Base-by-base conservation (phyloP, 1,140 invertebrate genomes). In the Caenorhabditis briggsae region DNA sequence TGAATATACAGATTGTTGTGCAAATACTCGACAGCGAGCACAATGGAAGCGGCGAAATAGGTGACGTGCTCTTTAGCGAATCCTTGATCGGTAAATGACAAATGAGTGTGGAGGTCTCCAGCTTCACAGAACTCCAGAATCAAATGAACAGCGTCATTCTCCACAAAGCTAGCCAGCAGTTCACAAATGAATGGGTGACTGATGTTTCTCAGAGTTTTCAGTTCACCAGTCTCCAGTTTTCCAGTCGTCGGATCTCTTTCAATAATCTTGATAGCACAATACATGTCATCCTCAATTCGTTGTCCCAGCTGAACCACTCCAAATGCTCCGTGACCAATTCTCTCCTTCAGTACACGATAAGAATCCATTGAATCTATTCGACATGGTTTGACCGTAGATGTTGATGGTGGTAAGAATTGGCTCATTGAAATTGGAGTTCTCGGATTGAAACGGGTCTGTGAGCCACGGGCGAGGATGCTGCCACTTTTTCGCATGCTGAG, bases 41-140 rank as follows among this genome's bases (percentile, higher is more conserved):
- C 46, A 25, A 78, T 78, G 3, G 70, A 50, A 11, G 70, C 43
- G n/a, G 70, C 70, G 46, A 78, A 78, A n/a, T n/a, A 78, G 2
- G 20, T 50, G 46, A 78, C 20, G 5, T 78, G 46, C 9, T 78
- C 3, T 25, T 23, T 50, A 18, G 43, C 41, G 46, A 78, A 78
- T 78, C 70, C 70, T 23, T 78, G 43, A 12, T 16, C 18, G 23
- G 70, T 78, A 11, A n/a, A 7, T 0, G 43, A 50, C 7, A 78
- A 23, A 50, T 78, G 70, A 11, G 70, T 78, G 14, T 78, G 70
- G 16, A 78, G 70, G 25, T 78, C 70, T 3, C 70, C 70, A 11
- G 70, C 70, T 53, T 78, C 70, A 50, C 70, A 78, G 46, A 78
- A 78, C n/a, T 78, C 70, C 46, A 78, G 11, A 20, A 78, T 46